Conservation (phyloP, 2,797 vertebrate genomes). For the Diplodus sargus region DNA sequence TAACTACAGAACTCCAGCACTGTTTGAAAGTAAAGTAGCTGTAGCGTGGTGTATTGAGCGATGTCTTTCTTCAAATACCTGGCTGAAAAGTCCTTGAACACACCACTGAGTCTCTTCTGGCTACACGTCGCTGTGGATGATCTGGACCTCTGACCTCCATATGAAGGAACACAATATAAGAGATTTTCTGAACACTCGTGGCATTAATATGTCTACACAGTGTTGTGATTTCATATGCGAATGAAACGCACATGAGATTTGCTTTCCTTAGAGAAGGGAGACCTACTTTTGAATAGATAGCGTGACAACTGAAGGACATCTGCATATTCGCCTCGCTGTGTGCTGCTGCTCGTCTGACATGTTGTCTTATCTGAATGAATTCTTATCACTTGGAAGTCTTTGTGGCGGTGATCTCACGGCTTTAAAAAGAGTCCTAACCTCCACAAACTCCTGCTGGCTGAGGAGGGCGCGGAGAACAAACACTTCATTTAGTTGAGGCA, state of each 20-base stretch:
- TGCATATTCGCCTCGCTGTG: background rate
- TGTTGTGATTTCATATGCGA: background rate
- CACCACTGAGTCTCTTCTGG: background rate
- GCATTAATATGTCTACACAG: background rate
- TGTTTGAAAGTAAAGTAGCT: background rate
- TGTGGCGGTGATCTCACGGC: background rate
- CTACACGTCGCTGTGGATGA: background rate
- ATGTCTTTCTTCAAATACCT: background rate
- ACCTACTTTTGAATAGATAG: background rate
- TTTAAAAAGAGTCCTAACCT: constrained; percentile 20
- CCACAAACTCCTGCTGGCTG: constrained; percentile 15
- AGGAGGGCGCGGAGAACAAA: background rate
- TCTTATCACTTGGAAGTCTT: background rate
- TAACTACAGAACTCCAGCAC: background rate
- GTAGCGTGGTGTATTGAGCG: background rate
- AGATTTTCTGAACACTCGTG: background rate
- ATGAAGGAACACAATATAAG: background rate
- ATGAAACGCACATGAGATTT: background rate
- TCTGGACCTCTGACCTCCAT: constrained; percentile 13
- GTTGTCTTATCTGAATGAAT: background rate
- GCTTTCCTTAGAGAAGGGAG: background rate
- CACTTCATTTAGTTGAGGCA: constrained; percentile 5
- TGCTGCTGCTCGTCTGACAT: background rate
- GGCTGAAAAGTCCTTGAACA: constrained; percentile 8
- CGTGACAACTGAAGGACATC: background rate